phyloP scores from a whole-genome alignment of 2,797 vertebrate species.

The Megalops cyprinoides region DNA sequence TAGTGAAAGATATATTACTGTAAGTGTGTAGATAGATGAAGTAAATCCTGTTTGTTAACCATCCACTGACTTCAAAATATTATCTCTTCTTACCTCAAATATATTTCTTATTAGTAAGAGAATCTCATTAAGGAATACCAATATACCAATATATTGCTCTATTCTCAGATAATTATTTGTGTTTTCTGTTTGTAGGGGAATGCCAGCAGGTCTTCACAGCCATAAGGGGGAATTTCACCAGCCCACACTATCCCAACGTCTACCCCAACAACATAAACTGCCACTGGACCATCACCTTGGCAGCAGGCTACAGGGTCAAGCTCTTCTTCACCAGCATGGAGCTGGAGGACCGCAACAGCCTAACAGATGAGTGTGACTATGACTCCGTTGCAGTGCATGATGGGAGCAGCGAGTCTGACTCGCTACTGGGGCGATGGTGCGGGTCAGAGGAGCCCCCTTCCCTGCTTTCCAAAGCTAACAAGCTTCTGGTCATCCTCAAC shows the following conservation, averaged over 20 bases:
- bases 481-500: constrained; percentile 85
- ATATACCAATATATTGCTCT: no score
- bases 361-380: constrained; percentile 86
- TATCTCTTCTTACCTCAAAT: background rate
- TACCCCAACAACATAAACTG: constrained; percentile 98
- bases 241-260: constrained; percentile 87
- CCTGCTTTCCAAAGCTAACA: constrained; percentile 80
- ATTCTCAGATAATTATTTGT: no score
- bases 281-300: constrained; percentile 89
- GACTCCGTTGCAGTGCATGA: constrained; percentile 87
- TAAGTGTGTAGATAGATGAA: background rate
- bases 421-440: constrained; percentile 88
- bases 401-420: constrained; percentile 73
- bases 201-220: constrained; percentile 87
- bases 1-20: background rate
- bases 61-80: background rate
- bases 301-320: constrained; percentile 83
- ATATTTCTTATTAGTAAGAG: background rate
- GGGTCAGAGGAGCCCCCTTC: constrained; percentile 76
- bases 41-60: background rate
- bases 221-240: constrained; percentile 89
- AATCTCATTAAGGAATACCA: no score
- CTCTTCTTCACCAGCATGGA: constrained; percentile 87
- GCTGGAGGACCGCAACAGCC: constrained; percentile 87
- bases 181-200: constrained; percentile 74